These are phyloP conservation scores for Masnerella sp. DNA, from an alignment of 2,888 invertebrate species.

Conservation along the genomic window DNA sequence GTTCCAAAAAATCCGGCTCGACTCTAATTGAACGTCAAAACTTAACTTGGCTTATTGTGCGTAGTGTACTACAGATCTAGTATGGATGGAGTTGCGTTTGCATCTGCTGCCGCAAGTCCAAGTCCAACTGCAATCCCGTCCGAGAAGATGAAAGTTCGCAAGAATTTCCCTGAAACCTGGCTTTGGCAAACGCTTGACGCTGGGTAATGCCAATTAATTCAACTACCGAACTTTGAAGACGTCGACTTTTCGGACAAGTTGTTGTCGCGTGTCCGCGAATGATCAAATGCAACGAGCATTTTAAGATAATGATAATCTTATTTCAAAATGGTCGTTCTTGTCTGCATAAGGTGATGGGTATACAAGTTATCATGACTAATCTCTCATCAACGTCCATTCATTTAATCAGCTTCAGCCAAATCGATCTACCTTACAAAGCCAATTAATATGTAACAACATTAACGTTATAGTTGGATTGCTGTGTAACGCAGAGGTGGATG, in stretches of 20 bases:
- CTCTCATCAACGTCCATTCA: conserved; percentile 10
- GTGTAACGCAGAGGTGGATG: conserved; percentile 57
- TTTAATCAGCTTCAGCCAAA: conserved; percentile 22
- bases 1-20: conserved; percentile 38
- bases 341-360: conserved; percentile 26
- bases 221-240: no score
- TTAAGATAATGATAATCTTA: not conserved
- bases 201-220: conserved; percentile 79
- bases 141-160: conserved; percentile 79
- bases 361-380: not conserved
- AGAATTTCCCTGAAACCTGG: conserved; percentile 87
- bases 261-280: not conserved
- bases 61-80: conserved; percentile 80
- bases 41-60: conserved; percentile 71
- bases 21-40: conserved; percentile 59
- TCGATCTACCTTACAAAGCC: not conserved
- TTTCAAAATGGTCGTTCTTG: conserved; percentile 4
- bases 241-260: no score
- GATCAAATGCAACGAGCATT: not conserved
- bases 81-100: conserved; percentile 72
- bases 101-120: conserved; percentile 67
- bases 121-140: conserved; percentile 68
- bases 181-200: conserved; percentile 82
- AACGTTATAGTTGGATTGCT: conserved; percentile 45
- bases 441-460: conserved; percentile 13